phyloP scores from a whole-genome alignment of 2,888 invertebrate genomes.

The Chymomyza caudatula region DNA sequence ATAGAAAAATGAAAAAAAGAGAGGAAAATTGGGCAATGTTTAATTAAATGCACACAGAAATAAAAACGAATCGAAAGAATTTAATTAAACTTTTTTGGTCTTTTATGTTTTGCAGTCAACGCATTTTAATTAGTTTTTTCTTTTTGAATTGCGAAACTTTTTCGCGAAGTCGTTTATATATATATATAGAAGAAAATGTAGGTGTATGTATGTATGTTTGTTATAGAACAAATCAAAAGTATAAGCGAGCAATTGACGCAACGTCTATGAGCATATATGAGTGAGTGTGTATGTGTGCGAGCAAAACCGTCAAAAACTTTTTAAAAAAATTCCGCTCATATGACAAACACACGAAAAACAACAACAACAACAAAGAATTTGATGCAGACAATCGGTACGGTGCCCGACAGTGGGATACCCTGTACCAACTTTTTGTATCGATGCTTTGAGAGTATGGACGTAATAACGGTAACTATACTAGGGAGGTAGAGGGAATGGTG shows the following conservation, averaged over 20 bases:
- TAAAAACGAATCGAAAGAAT: slow-evolving; percentile 59
- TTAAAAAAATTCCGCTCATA: slow-evolving; percentile 69
- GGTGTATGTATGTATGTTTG: not conserved
- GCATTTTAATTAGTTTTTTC: slow-evolving; percentile 66
- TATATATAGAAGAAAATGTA: too few species aligned
- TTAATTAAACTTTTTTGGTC: slow-evolving; percentile 62
- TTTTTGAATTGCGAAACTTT: slow-evolving; percentile 27
- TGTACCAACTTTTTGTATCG: too few species aligned
- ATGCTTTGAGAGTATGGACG: too few species aligned
- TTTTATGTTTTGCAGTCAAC: slow-evolving; percentile 30
- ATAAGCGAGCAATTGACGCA: slow-evolving; percentile 56
- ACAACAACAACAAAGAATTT: slow-evolving; percentile 12
- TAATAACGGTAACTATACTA: too few species aligned
- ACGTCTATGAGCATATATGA: not conserved
- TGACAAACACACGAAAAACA: slow-evolving; percentile 36
- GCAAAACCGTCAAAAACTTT: slow-evolving; percentile 64
- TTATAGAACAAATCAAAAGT: slow-evolving; percentile 54
- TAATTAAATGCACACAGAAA: slow-evolving; percentile 55
- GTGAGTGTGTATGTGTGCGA: slow-evolving; percentile 21
- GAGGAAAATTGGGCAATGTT: slow-evolving; percentile 53
- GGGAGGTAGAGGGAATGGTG: too few species aligned
- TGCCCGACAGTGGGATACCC: too few species aligned
- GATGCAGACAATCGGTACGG: too few species aligned
- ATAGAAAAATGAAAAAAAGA: not conserved
- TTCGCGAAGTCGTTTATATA: not conserved